phyloP scores from a whole-genome alignment of 30 jellyfish, hydroid and myxozoan genomes.

The Morbakka virulenta region DNA sequence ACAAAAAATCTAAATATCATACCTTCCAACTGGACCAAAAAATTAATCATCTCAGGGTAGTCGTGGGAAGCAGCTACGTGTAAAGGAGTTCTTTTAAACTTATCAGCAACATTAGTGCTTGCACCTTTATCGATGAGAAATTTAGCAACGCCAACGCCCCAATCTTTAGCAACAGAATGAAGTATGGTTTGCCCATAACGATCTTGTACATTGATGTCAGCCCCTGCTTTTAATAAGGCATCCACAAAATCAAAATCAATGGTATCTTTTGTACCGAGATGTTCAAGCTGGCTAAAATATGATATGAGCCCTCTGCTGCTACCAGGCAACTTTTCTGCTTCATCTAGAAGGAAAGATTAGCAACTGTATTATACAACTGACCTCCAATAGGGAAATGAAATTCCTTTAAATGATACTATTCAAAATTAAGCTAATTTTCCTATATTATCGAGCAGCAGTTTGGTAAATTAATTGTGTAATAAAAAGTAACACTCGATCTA shows the following conservation, averaged over 20 bases:
- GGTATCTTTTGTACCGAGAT: too few species aligned
- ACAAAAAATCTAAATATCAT: not conserved
- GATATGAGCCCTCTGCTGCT: too few species aligned
- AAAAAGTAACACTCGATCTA: too few species aligned
- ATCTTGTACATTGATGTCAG: slow-evolving; percentile 59
- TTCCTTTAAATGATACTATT: too few species aligned
- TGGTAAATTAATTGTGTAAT: too few species aligned
- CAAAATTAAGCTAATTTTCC: too few species aligned
- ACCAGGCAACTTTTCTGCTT: too few species aligned
- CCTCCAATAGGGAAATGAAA: too few species aligned
- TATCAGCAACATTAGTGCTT: slow-evolving; percentile 33
- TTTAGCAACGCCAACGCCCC: slow-evolving; percentile 67
- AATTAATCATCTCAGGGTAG: slow-evolving; percentile 45
- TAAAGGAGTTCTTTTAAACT: slow-evolving; percentile 43
- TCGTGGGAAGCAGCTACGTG: slow-evolving; percentile 34
- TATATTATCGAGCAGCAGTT: too few species aligned
- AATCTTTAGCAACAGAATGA: slow-evolving; percentile 73
- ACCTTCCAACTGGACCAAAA: slow-evolving; percentile 52
- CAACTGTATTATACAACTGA: too few species aligned
- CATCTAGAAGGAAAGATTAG: too few species aligned
- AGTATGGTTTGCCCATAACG: slow-evolving; percentile 58
- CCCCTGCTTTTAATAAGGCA: slow-evolving; percentile 46
- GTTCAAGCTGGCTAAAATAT: too few species aligned
- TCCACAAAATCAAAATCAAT: slow-evolving; percentile 14
- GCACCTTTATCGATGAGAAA: slow-evolving; percentile 52